Conservation (phyloP, 2,797 vertebrate species). For the Poeciliopsis turneri region DNA sequence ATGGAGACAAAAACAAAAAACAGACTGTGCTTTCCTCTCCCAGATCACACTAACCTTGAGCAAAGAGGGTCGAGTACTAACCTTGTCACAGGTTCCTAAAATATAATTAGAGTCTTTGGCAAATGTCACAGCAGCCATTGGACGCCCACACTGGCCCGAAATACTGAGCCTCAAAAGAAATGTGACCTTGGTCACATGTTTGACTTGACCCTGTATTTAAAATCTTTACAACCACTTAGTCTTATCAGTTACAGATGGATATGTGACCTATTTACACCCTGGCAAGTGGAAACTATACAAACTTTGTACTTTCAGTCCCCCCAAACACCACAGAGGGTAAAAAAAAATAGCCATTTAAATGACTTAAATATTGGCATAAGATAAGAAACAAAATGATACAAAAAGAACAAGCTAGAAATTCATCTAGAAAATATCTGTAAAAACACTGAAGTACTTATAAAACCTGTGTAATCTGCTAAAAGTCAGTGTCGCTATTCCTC, state of each 20-base stretch:
- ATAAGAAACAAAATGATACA: background rate
- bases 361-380: background rate
- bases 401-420: background rate
- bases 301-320: background rate
- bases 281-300: constrained; percentile 21
- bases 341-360: constrained; percentile 8
- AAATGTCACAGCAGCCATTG: constrained; percentile 36
- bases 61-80: constrained; percentile 40
- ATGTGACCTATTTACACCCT: constrained; percentile 37
- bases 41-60: constrained; percentile 45
- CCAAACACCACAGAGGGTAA: background rate
- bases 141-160: constrained; percentile 10
- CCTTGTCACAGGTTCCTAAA: constrained; percentile 54
- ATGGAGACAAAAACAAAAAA: background rate
- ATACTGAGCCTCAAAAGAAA: constrained; percentile 35
- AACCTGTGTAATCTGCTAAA: background rate
- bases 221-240: constrained; percentile 16
- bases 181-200: constrained; percentile 52
- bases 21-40: constrained; percentile 4
- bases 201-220: constrained; percentile 26
- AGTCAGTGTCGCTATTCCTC: background rate
- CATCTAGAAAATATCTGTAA: background rate
- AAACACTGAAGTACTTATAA: constrained; percentile 1
- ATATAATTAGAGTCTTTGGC: constrained; percentile 51
- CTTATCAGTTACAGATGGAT: constrained; percentile 45